Evolutionary conservation across 2,888 invertebrate genomes (phyloP), one percentile per base, ranked within the genome.

Genomic region (Achlya flavicornis): DNA sequence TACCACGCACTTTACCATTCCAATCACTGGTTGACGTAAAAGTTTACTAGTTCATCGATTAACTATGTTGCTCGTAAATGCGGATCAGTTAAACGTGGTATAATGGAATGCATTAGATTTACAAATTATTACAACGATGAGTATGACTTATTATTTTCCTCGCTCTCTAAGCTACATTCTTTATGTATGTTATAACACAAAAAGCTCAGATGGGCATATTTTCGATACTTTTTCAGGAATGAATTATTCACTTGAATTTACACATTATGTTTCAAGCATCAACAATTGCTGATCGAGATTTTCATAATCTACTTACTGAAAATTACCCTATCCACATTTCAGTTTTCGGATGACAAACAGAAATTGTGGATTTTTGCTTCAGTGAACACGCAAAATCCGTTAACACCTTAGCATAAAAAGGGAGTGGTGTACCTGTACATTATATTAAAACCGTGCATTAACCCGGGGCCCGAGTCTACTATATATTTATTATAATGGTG

Each of bases 21-120:
- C 46, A 66, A 73, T 8, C 10, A 16, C 12, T 53, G 3, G 53
- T 19, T 19, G 10, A 53, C 67, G 69, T 70, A 66, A 74, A 77
- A 71, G 64, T 78, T 79, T 70, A 69, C 33, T 67, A 77, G 59
- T 70, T 68, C 64, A 64, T 64, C 68, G 69, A 76, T 77, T 75
- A 76, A 70, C 73, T 76, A 65, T 66, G 70, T 68, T 69, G 76
- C 71, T 81, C 80, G 76, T 82, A 82, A 83, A 87, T 80, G 69
- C 70, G 71, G 65, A 66, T 53, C 53, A 19, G 16, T 53, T 3
- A 53, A n/a, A 19, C 19, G 71, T 68, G 74, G 63, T 83, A 79
- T 80, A 86, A 72, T 66, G 63, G 67, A 77, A 79, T 81, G 79
- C 79, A 78, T 83, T 80, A 75, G 66, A 73, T 82, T 80, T 78